Conservation (phyloP, 2,797 vertebrate genomes). For the Bucorvus abyssinicus region DNA sequence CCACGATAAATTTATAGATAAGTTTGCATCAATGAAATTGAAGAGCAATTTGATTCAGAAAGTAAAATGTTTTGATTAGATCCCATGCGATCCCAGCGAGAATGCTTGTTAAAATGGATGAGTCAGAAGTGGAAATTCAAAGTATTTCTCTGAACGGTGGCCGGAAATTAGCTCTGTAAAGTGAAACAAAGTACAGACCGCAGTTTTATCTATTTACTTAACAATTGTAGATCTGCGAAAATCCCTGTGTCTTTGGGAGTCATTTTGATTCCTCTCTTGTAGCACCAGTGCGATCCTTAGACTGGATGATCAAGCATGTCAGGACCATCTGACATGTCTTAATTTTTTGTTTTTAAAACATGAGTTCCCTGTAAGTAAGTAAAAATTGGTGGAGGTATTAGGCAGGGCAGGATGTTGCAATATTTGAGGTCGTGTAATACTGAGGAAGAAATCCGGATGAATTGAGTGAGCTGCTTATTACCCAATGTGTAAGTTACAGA, state of each 20-base stretch:
- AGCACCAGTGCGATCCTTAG: slow-evolving; percentile 25
- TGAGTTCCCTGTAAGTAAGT: slow-evolving; percentile 43
- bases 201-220: slow-evolving; percentile 64
- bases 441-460: slow-evolving; percentile 9
- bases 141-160: slow-evolving; percentile 71
- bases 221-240: slow-evolving; percentile 38
- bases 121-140: slow-evolving; percentile 86
- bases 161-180: slow-evolving; percentile 77
- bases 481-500: neutral
- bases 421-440: slow-evolving; percentile 49
- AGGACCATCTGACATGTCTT: slow-evolving; percentile 14
- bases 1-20: neutral
- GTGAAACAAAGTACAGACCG: slow-evolving; percentile 65
- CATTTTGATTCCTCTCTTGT: slow-evolving; percentile 41
- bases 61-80: slow-evolving; percentile 76
- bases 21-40: neutral
- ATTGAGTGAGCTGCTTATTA: neutral
- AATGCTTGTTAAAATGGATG: slow-evolving; percentile 79
- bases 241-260: slow-evolving; percentile 45
- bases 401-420: slow-evolving; percentile 54
- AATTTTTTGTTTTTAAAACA: slow-evolving; percentile 49
- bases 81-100: slow-evolving; percentile 83
- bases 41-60: slow-evolving; percentile 74
- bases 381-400: slow-evolving; percentile 60
- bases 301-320: slow-evolving; percentile 12